Evolutionary conservation across 2,113 vertebrate species (phyloP).

Genomic region (Stegastes partitus): DNA sequence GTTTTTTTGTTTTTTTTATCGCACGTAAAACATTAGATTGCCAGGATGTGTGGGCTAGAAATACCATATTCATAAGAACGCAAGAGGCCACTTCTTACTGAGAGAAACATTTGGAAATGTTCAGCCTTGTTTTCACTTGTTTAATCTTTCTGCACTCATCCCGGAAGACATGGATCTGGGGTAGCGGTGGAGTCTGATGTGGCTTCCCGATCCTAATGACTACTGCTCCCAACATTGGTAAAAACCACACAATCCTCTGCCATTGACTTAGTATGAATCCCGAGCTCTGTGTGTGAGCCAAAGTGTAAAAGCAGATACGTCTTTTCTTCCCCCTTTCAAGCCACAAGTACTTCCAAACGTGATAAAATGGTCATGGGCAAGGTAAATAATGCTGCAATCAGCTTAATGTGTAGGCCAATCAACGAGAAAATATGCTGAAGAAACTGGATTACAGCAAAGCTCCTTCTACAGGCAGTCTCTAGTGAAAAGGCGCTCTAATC

Average conservation of each 20-base stretch:
- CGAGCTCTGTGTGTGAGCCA: slow-evolving; percentile 15
- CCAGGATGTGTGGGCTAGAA: slow-evolving; percentile 1
- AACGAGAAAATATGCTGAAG: slow-evolving; percentile 47
- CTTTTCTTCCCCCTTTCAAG: not conserved
- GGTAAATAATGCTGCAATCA: slow-evolving; percentile 20
- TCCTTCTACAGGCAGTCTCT: slow-evolving; percentile 30
- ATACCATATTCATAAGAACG: slow-evolving; percentile 21
- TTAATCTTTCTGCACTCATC: slow-evolving; percentile 35
- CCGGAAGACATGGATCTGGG: slow-evolving; percentile 58
- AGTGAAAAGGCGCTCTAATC: slow-evolving; percentile 59
- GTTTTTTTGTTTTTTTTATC: too few relatives aligned
- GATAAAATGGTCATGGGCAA: not conserved
- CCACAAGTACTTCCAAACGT: not conserved
- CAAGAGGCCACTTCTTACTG: slow-evolving; percentile 17
- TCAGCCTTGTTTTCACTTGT: slow-evolving; percentile 29
- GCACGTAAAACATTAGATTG: slow-evolving; percentile 1
- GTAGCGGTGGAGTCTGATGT: slow-evolving; percentile 51
- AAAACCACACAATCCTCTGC: slow-evolving; percentile 42
- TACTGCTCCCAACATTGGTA: slow-evolving; percentile 15
- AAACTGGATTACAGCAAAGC: slow-evolving; percentile 33
- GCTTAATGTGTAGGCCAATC: slow-evolving; percentile 36
- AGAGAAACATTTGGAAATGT: slow-evolving; percentile 23
- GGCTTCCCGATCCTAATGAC: slow-evolving; percentile 52
- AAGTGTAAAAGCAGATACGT: slow-evolving; percentile 7
- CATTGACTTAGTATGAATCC: slow-evolving; percentile 21